These are phyloP conservation scores for Lepilemur septentrionalis DNA, from an alignment of 2,797 vertebrate genomes.

Conservation along the genomic window DNA sequence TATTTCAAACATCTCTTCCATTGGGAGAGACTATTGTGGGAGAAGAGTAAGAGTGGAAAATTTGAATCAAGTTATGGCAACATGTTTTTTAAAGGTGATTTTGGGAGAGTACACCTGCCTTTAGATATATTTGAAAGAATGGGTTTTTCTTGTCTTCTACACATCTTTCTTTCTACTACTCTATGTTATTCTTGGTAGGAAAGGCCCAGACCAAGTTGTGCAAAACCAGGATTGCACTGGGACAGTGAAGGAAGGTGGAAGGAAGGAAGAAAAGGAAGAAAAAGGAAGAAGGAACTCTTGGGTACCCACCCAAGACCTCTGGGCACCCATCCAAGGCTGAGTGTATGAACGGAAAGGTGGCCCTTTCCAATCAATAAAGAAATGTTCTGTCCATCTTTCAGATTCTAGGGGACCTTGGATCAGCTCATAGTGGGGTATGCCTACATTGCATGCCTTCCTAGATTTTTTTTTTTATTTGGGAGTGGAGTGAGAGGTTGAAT, in stretches of 20 bases:
- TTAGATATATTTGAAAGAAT: neutral
- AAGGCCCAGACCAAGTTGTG: neutral
- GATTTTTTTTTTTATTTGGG: neutral
- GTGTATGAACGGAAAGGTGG: neutral
- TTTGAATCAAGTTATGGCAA: neutral
- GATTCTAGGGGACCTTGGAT: neutral
- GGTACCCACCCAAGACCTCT: neutral
- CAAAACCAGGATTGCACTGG: neutral
- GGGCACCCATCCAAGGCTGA: neutral
- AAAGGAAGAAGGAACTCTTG: neutral
- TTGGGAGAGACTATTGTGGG: neutral
- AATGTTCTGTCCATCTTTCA: neutral
- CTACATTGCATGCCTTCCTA: neutral
- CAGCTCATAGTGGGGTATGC: neutral
- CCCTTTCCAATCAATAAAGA: neutral
- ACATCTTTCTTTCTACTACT: neutral
- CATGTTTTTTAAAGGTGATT: neutral
- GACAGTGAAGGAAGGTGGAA: neutral
- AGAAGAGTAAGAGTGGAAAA: neutral
- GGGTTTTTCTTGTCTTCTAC: neutral
- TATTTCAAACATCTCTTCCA: neutral
- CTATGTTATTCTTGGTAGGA: neutral
- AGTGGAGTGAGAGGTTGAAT: neutral
- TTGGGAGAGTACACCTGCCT: neutral
- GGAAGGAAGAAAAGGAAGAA: neutral